Conservation (phyloP, 2,113 vertebrate genomes). For the Onychorhynchus coronatus region DNA sequence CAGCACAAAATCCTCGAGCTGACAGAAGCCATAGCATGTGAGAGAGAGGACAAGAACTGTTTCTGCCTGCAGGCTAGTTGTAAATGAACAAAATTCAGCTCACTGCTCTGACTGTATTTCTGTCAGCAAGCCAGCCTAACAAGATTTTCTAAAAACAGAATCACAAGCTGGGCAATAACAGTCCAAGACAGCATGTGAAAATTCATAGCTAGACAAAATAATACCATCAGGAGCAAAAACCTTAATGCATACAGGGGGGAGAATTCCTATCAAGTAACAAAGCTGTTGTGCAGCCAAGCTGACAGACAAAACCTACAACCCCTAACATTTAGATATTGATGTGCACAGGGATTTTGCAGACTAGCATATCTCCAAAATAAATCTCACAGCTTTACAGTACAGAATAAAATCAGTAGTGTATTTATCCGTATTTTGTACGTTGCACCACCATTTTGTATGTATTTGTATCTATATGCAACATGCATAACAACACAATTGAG, state of each 20-base stretch:
- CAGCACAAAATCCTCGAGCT: neutral
- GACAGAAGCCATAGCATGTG: neutral
- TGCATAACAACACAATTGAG: too few relatives aligned
- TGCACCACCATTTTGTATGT: too few relatives aligned
- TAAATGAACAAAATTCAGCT: neutral
- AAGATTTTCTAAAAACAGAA: neutral
- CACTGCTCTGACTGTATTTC: neutral
- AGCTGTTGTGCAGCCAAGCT: neutral
- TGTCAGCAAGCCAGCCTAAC: neutral
- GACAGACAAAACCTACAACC: neutral
- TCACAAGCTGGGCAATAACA: neutral
- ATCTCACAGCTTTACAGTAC: too few relatives aligned
- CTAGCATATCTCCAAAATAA: neutral
- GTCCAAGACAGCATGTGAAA: neutral
- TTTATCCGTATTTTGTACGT: too few relatives aligned
- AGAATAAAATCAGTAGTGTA: too few relatives aligned
- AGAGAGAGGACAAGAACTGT: neutral
- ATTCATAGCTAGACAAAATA: neutral
- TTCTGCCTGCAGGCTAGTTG: neutral
- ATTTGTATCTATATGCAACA: too few relatives aligned
- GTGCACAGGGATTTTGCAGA: neutral
- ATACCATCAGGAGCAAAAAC: neutral
- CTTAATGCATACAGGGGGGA: accelerated
- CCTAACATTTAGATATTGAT: neutral
- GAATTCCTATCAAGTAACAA: neutral